A percentile compares a stretch with the other conserved stretches of the same genome.
phyloP scores from a whole-genome alignment of 1,140 invertebrate genomes.

The Melipona quadrifasciata region DNA sequence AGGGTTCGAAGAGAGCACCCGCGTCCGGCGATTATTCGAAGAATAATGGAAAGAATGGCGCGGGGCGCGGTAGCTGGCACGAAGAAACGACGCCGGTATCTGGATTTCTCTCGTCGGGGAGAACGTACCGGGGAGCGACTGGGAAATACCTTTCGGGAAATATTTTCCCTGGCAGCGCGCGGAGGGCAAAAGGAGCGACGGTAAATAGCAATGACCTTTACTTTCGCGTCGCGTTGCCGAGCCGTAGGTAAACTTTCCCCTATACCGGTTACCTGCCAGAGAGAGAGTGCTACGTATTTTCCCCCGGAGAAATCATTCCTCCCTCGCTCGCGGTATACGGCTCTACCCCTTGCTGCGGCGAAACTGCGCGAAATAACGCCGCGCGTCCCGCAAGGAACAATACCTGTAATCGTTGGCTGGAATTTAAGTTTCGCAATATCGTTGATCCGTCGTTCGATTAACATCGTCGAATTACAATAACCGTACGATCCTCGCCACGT shows the following conservation, averaged over 20 bases:
- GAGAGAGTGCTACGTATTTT: conserved; percentile 57
- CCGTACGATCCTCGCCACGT: not conserved
- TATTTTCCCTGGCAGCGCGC: conserved; percentile 40
- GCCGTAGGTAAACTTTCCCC: conserved; percentile 60
- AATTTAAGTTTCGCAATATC: conserved; percentile 8
- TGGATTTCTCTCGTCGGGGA: not conserved
- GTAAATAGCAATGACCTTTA: conserved; percentile 68
- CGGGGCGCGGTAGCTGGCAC: too few relatives aligned
- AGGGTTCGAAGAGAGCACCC: too few relatives aligned
- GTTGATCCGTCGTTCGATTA: not conserved
- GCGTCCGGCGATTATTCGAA: not conserved
- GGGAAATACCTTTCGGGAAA: conserved; percentile 45
- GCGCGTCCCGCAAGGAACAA: conserved; percentile 19
- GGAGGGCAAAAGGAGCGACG: conserved; percentile 40
- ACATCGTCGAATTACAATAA: not conserved
- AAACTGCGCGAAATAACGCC: conserved; percentile 33
- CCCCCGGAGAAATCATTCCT: conserved; percentile 66
- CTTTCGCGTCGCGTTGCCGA: conserved; percentile 54
- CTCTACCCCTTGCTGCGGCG: conserved; percentile 10
- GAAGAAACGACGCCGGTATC: not conserved
- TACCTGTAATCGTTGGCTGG: conserved; percentile 33
- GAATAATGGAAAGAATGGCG: not conserved
- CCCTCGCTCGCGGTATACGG: conserved; percentile 4
- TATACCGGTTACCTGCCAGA: conserved; percentile 45
- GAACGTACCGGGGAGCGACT: not conserved